Evolutionary conservation across 2,797 vertebrate genomes (phyloP), one percentile per base, ranked within the genome.

Genomic region (Danio kyathit): DNA sequence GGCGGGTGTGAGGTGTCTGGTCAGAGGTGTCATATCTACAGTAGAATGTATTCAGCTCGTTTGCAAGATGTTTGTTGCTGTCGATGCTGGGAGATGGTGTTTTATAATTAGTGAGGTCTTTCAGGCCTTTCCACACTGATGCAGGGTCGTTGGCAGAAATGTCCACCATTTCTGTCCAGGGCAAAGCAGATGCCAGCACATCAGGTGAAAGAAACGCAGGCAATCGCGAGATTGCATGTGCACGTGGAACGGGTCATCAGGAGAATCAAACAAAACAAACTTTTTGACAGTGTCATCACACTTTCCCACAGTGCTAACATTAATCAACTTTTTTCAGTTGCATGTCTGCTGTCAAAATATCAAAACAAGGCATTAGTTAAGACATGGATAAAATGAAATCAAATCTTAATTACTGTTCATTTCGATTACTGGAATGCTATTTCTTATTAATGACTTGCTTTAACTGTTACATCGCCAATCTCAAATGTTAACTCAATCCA

Each of bases 121-220:
- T n/a, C n/a, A n/a, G n/a, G n/a, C n/a, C n/a, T n/a, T n/a, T n/a
- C n/a, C n/a, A n/a, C n/a, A n/a, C n/a, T n/a, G n/a, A n/a, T n/a
- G n/a, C n/a, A n/a, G n/a, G n/a, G n/a, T n/a, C n/a, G n/a, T n/a
- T n/a, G n/a, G n/a, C n/a, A n/a, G n/a, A n/a, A n/a, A n/a, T n/a
- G n/a, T 13, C 80, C 76, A 44, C 54, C 43, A 8, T 82, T 85
- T 54, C 59, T 85, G 48, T 70, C 19, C 8, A 69, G 21, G 44
- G 12, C 4, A 63, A 63, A 63, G 29, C 29, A 61, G 14, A 61
- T 61, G 14, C 38, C 38, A 5, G 60, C 38, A 40, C 38, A 63
- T 41, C 13, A 63, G 38, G 60, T 63, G 21, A 60, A 29, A 38
- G 21, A 60, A 60, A 63, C 60, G 9, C 60, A 61, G 5, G 60